Evolutionary conservation across 2,797 vertebrate species (phyloP), one percentile per base, ranked within the genome.

Genomic region (Phrynocephalus guinanensis): DNA sequence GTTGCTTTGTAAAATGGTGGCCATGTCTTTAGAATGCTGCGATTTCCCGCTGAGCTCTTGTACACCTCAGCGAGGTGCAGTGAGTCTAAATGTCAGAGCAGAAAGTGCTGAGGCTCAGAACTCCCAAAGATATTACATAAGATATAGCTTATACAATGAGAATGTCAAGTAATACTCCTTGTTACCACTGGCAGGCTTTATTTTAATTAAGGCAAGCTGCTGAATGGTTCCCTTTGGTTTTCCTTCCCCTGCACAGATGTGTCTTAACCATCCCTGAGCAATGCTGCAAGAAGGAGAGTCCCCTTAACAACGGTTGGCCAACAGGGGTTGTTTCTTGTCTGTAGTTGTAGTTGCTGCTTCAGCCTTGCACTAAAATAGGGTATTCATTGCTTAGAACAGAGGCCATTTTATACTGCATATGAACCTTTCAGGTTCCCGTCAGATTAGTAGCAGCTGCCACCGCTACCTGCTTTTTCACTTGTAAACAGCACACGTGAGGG

Each of bases 81-180:
- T 28, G 81, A 88, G 79, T 52, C 73, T 86, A 72, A 68, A 82
- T 67, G 18, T 83, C 75, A 66, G 85, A 87, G 85, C 44, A 90
- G 81, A 81, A 44, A 44, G 38, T 44, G 38, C 38, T 4, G 38
- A 90, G 56, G 86, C 30, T 91, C 77, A 60, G 60, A 72, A 87
- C 89, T 77, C 88, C 91, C 89, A 78, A 89, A 93, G 84, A 84
- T 50, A 75, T 18, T 92, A 79, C 89, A 83, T 85, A 90, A 88
- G 81, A 86, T 75, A 79, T 89, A 87, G 52, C 79, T 77, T 81
- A 76, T 80, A 33, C 22, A 82, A 77, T 84, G 60, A 79, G 87
- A 90, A 88, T 90, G 83, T 48, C 18, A 67, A 86, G 82, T 66
- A 48, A 33, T 90, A 89, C 0, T 80, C 83, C 77, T 81, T 26